Percentiles rank a stretch among this genome's conserved stretches.
Evolutionary conservation across 2,797 vertebrate genomes (phyloP).

Genomic region (Neosalanx taihuensis): DNA sequence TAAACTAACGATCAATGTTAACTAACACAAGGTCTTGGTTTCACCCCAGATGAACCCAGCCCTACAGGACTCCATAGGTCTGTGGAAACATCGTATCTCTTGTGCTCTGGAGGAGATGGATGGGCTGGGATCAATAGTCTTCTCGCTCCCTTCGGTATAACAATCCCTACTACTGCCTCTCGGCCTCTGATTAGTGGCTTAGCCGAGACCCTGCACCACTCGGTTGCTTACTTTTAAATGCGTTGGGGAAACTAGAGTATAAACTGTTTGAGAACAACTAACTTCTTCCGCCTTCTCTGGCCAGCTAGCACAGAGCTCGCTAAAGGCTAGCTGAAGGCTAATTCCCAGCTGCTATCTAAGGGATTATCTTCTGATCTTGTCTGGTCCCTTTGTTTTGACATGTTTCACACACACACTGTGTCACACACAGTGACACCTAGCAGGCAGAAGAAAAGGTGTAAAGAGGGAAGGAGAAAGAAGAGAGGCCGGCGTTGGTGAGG

Average conservation of each 20-base stretch:
- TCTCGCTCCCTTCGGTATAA: too few species aligned
- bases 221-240: too few species aligned
- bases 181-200: too few species aligned
- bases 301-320: background rate
- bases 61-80: too few species aligned
- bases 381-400: constrained; percentile 67
- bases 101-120: background rate
- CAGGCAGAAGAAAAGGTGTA: constrained; percentile 1
- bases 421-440: background rate
- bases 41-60: background rate
- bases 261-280: too few species aligned
- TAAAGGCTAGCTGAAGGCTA: constrained; percentile 49
- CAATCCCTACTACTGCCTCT: too few species aligned
- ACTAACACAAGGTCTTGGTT: background rate
- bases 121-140: constrained; percentile 1
- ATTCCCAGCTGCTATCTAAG: constrained; percentile 62
- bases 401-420: constrained; percentile 56
- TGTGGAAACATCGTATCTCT: background rate
- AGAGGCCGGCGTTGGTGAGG: background rate
- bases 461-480: constrained; percentile 10
- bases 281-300: too few species aligned
- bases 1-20: background rate
- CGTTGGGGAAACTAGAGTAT: too few species aligned
- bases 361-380: constrained; percentile 61
- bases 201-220: too few species aligned